A percentile compares a stretch with the other conserved stretches of the same genome.
phyloP scores from a whole-genome alignment of 1,140 invertebrate species.

The Pogonomyrmex californicus region DNA sequence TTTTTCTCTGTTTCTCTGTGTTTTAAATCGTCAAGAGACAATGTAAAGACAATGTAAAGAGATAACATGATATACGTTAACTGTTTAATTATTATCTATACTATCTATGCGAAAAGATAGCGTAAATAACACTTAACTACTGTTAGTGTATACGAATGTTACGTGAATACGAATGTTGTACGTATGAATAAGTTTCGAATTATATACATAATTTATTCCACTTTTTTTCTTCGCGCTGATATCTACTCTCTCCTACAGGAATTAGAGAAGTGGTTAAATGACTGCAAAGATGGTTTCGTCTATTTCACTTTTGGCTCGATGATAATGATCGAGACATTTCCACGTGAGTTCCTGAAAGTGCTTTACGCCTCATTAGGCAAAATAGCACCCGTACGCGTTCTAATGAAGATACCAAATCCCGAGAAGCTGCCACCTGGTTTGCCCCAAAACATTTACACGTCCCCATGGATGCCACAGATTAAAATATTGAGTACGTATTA shows the following conservation, averaged over 20 bases:
- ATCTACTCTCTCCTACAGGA: slow-evolving; percentile 85
- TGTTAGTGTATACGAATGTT: too few species aligned
- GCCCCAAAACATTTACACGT: slow-evolving; percentile 65
- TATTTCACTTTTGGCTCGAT: slow-evolving; percentile 92
- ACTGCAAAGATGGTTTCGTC: slow-evolving; percentile 90
- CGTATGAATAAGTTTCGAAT: background rate
- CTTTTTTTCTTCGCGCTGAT: background rate
- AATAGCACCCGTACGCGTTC: slow-evolving; percentile 79
- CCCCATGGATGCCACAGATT: slow-evolving; percentile 59
- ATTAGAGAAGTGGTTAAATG: slow-evolving; percentile 90
- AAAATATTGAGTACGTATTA: slow-evolving; percentile 65
- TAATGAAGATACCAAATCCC: slow-evolving; percentile 77
- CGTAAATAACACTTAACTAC: background rate
- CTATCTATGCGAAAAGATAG: background rate
- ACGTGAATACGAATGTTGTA: too few species aligned
- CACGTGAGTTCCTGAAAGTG: slow-evolving; percentile 87
- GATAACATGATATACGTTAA: background rate
- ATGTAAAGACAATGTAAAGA: too few species aligned
- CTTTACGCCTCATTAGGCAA: slow-evolving; percentile 88
- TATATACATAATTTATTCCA: background rate
- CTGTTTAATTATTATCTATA: background rate
- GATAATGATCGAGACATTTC: slow-evolving; percentile 89
- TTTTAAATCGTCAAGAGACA: too few species aligned
- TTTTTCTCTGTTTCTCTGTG: too few species aligned
- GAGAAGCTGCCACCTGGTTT: slow-evolving; percentile 69